Base-by-base conservation (phyloP, 2,888 invertebrate species). In the Hydroisotoma schaefferi region DNA sequence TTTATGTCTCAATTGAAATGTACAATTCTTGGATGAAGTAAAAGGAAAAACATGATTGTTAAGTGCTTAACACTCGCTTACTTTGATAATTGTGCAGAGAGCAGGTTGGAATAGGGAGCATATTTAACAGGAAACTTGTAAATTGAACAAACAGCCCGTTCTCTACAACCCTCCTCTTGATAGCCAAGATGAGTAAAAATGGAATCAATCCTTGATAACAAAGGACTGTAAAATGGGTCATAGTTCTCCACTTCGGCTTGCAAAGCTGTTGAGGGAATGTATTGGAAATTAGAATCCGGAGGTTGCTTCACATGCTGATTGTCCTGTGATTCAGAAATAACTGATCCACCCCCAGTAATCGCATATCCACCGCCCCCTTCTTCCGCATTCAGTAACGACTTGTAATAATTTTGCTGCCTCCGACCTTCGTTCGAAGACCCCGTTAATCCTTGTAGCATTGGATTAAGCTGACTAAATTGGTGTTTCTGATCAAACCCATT, bases 81-180 rank as follows among this genome's bases (percentile, higher is more conserved):
- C 92, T 91, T 88, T 83, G 91, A 91, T 47, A 92, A 80, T 76
- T 91, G 90, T 43, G 87, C 87, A 20, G 91, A 91, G 55, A 92
- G 83, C 62, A 90, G 82, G 77, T 92, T 92, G 75, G 91, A 91
- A 75, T 89, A 88, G 0, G 91, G 92, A 62, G 89, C 86, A 74
- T 87, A 91, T 72, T 84, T 84, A 66, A 83, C 81, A 0, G 91
- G 92, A 75, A 88, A 88, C 74, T 86, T 87, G 78, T 92, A 92
- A 81, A 91, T 84, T 67, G 87, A 85, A 75, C 91, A 92, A 2
- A 92, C 84, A 0, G 91, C 83, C 61, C 90, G 80, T 75, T 90
- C 90, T 61, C 84, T 81, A 75, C 92, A 92, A 0, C 82, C 81
- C 66, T 86, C 85, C 12, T 88, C 87, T 1, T 76, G 76, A 43